Evolutionary conservation across 1,140 invertebrate genomes (phyloP).

Genomic region (Helicoverpa armigera): DNA sequence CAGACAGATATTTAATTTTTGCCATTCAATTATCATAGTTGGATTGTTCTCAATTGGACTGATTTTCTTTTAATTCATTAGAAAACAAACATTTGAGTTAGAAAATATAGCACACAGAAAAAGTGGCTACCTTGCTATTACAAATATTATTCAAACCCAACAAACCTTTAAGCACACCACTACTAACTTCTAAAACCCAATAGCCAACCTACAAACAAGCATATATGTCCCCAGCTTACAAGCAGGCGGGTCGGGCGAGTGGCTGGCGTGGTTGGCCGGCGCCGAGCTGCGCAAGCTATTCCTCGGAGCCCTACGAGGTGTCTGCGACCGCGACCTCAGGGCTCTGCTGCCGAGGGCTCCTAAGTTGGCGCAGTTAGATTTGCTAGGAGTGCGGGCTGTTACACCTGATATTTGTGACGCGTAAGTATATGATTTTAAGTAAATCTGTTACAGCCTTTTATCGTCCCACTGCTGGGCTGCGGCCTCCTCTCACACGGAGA

Average conservation of each 20-base stretch:
- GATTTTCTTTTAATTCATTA: no score
- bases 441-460: no score
- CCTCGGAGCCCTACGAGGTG: constrained; percentile 91
- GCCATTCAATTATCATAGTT: no score
- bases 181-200: background rate
- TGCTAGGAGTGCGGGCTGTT: background rate
- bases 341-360: background rate
- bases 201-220: constrained; percentile 58
- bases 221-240: constrained; percentile 87
- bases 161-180: background rate
- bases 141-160: no score
- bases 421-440: constrained; percentile 80
- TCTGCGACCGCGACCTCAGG: constrained; percentile 69
- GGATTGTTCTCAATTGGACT: no score
- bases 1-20: no score
- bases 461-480: no score
- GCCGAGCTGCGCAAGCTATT: constrained; percentile 91
- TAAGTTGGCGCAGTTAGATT: no score
- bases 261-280: constrained; percentile 88
- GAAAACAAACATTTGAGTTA: no score
- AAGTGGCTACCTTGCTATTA: no score
- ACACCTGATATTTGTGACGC: constrained; percentile 75
- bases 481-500: no score
- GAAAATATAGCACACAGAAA: no score
- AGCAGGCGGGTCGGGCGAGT: constrained; percentile 86